A percentile compares a stretch with the other conserved stretches of the same genome.
Evolutionary conservation across 2,113 vertebrate species (phyloP).

Genomic region (Psilopsiagon aymara): DNA sequence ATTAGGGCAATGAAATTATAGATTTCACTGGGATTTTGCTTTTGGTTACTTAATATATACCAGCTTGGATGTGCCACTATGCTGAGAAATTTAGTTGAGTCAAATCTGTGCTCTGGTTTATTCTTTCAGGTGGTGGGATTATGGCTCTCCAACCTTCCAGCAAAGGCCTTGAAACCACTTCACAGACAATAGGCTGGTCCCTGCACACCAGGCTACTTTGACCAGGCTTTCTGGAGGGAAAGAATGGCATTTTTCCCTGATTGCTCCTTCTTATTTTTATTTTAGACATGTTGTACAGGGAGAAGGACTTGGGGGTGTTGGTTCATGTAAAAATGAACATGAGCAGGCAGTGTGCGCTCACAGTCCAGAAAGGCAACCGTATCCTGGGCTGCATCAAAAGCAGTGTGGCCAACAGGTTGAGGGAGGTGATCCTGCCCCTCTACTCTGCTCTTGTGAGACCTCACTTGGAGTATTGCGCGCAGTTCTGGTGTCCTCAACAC

Average conservation of each 20-base stretch:
- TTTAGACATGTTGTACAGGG: neutral
- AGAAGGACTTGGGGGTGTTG: too few species aligned
- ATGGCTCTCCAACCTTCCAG: neutral
- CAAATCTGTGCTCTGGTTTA: neutral
- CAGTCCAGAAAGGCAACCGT: too few species aligned
- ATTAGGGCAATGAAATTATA: neutral
- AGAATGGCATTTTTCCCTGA: neutral
- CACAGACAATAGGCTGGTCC: neutral
- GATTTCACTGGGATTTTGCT: neutral
- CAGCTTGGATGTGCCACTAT: neutral
- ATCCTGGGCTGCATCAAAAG: too few species aligned
- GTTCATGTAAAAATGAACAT: too few species aligned
- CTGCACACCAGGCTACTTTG: neutral
- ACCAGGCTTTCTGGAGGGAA: neutral
- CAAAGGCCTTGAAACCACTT: neutral
- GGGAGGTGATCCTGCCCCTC: too few species aligned
- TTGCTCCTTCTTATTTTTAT: neutral
- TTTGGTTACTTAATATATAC: neutral
- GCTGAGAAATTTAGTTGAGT: neutral
- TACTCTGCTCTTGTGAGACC: too few species aligned
- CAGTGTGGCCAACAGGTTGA: too few species aligned
- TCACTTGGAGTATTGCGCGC: too few species aligned
- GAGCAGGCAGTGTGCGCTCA: too few species aligned
- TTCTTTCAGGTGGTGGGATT: neutral
- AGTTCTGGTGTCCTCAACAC: too few species aligned